Base-by-base conservation (phyloP, 1,140 invertebrate species). In the Bombyx mandarina region DNA sequence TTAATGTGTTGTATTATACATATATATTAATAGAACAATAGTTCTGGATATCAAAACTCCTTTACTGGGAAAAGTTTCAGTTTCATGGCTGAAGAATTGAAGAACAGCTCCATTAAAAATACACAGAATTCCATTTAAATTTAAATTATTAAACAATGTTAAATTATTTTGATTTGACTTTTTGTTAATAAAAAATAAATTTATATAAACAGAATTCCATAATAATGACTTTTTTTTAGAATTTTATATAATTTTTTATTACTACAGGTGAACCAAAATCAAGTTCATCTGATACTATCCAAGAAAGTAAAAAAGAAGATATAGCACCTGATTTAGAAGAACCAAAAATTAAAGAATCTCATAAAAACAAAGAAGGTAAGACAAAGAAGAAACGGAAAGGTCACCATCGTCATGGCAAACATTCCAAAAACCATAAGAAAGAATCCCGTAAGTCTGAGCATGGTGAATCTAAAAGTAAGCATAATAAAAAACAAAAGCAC, bases 391-490 rank as follows among this genome's bases (percentile, higher is more conserved):
- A 76, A 74, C 65, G 87, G 65, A 82, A 90, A 72, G 72, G 89
- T 47, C 71, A 90, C 73, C 70, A 90, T 79, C 69, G 88, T 65
- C 76, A 88, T 77, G 89, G 77, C 66, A 89, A 88, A 88, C 85
- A 88, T 86, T 88, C 79, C 75, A 88, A 81, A 80, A 81, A 83
- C 58, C 75, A 82, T 35, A 79, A 77, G 45, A 83, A 80, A 69
- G 72, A 75, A 54, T 77, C 76, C 35, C 77, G 75, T 52, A 71
- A 76, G 63, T 75, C 77, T n/a, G 71, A 69, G 26, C 65, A 71
- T 54, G 67, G 69, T 43, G 62, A 72, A 61, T 69, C 75, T 49
- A 77, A 79, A 65, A 74, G 61, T 57, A 86, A 69, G 66, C 84
- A 72, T 53, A 74, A 66, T 67, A 87, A 69, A 65, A 85, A 67